A percentile compares a stretch with the other conserved stretches of the same genome.
These are phyloP conservation scores for Drosophila antonietae DNA, from an alignment of 2,888 invertebrate genomes.

Conservation along the genomic window DNA sequence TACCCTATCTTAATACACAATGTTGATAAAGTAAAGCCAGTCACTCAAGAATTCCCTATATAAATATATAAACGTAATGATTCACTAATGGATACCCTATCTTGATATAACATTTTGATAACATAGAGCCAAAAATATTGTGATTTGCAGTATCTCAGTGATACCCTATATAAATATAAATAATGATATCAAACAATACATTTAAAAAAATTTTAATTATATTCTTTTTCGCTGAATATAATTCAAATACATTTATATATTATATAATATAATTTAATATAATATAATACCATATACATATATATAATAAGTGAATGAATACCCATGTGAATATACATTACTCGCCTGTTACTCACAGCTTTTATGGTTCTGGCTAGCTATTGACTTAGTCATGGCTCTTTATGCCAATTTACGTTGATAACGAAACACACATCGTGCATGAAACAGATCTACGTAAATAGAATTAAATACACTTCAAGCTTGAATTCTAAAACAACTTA, in stretches of 20 bases:
- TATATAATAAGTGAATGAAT: neutral
- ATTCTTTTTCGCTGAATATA: neutral
- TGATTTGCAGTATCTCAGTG: no score
- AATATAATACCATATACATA: neutral
- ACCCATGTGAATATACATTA: neutral
- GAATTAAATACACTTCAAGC: neutral
- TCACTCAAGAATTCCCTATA: no score
- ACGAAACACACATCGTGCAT: neutral
- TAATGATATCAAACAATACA: neutral
- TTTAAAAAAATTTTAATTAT: neutral
- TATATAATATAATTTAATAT: no score
- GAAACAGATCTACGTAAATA: neutral
- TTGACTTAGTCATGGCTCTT: conserved; percentile 24
- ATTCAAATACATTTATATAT: neutral
- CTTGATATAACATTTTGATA: no score
- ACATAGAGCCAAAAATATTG: no score
- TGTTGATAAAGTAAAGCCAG: no score
- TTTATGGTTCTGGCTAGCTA: neutral
- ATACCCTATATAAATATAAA: neutral
- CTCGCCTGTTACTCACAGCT: conserved; percentile 23
- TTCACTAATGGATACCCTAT: no score
- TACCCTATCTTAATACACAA: no score
- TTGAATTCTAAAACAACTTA: neutral
- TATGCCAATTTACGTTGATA: conserved; percentile 7
- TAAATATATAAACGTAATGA: no score